phyloP scores from a whole-genome alignment of 1,140 invertebrate species.

The Bombus consobrinus region DNA sequence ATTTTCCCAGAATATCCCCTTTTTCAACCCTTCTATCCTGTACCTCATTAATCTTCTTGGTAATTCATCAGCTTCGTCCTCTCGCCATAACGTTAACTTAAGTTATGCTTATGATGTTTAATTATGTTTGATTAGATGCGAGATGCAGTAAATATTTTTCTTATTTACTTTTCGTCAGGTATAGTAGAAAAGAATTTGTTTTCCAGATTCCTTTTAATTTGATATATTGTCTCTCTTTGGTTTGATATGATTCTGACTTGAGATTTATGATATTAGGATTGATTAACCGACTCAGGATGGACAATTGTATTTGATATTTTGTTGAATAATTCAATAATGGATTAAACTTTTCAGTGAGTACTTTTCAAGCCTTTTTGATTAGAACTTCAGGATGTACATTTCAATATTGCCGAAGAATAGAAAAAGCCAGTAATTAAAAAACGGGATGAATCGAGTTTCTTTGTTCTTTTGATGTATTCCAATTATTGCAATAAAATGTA shows the following conservation, averaged over 20 bases:
- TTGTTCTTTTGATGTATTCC: not conserved
- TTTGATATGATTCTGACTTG: not conserved
- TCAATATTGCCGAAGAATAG: no score
- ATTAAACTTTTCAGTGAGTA: no score
- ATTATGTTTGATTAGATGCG: not conserved
- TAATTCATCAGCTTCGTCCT: not conserved
- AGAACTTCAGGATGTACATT: no score
- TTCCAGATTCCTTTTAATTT: not conserved
- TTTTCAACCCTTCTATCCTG: not conserved
- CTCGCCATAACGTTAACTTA: not conserved
- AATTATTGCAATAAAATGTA: not conserved
- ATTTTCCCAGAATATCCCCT: no score
- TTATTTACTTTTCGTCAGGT: not conserved
- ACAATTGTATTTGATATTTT: no score
- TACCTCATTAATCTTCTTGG: not conserved
- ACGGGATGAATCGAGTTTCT: not conserved
- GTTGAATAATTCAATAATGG: not conserved
- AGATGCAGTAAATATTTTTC: not conserved
- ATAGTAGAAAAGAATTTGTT: not conserved
- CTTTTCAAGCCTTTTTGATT: not conserved
- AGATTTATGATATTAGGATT: not conserved
- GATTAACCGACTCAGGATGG: not conserved
- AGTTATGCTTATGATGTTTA: not conserved
- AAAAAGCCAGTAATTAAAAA: no score
- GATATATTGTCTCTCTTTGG: not conserved